phyloP scores from a whole-genome alignment of 2,888 invertebrate genomes.

The Graphium colonna region DNA sequence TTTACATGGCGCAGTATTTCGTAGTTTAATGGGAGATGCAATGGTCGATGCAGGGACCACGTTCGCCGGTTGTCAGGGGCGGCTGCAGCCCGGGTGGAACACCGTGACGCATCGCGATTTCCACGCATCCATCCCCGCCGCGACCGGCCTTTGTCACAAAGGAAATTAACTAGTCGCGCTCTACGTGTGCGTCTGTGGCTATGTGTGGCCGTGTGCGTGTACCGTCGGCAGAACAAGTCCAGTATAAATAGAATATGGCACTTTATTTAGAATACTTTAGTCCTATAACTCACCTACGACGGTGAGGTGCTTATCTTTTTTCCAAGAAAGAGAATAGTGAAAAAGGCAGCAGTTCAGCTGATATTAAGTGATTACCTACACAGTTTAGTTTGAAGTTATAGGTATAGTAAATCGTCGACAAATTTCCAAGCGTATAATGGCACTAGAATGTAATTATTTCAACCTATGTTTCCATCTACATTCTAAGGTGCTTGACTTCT shows the following conservation, averaged over 20 bases:
- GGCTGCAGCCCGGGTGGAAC: slow-evolving; percentile 49
- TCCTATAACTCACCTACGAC: too few species aligned
- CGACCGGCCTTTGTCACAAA: slow-evolving; percentile 76
- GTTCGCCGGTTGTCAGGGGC: slow-evolving; percentile 31
- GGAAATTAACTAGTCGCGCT: slow-evolving; percentile 78
- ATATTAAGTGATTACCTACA: too few species aligned
- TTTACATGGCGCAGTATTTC: background rate
- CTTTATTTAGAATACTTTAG: too few species aligned
- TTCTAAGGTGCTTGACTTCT: too few species aligned
- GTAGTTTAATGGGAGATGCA: background rate
- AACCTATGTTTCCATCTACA: too few species aligned
- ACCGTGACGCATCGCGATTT: slow-evolving; percentile 78
- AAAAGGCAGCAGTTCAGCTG: too few species aligned
- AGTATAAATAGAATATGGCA: background rate
- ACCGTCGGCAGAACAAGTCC: slow-evolving; percentile 39
- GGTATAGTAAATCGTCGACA: too few species aligned
- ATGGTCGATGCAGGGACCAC: slow-evolving; percentile 15
- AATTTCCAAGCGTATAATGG: too few species aligned
- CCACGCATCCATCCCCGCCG: slow-evolving; percentile 77
- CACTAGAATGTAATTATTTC: too few species aligned
- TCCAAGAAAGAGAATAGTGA: too few species aligned
- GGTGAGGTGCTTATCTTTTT: too few species aligned
- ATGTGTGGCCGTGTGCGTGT: slow-evolving; percentile 46
- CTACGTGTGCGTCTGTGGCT: slow-evolving; percentile 40
- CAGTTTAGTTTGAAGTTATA: too few species aligned